These are phyloP conservation scores for Aphis gossypii DNA, from an alignment of 1,140 invertebrate genomes.

Conservation along the genomic window DNA sequence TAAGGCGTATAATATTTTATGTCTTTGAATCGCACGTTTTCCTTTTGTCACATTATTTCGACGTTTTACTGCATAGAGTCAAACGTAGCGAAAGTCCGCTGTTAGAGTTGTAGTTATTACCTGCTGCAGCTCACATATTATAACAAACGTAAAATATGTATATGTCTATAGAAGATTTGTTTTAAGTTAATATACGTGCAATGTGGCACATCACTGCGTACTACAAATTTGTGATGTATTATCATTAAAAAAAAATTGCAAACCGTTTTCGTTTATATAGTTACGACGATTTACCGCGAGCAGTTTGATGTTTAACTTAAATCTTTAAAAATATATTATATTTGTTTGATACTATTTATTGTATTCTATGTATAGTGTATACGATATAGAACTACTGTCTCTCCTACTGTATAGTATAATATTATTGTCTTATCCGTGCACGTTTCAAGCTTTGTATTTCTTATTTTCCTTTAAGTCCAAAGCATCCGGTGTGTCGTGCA, in stretches of 20 bases:
- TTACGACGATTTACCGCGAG: not conserved
- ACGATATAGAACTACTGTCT: not conserved
- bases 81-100: not conserved
- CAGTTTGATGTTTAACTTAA: not conserved
- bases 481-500: slow-evolving; percentile 24
- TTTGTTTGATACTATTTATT: not conserved
- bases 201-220: accelerated
- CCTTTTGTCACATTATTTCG: not conserved
- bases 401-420: not conserved
- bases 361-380: not conserved
- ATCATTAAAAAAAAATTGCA: not conserved
- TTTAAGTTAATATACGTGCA: not conserved
- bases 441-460: not conserved
- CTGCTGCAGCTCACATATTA: not conserved
- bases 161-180: not conserved
- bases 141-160: not conserved
- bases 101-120: not conserved
- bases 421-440: not conserved
- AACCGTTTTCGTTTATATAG: not conserved
- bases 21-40: not conserved
- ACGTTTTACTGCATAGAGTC: not conserved
- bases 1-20: not conserved
- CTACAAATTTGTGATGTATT: not conserved
- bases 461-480: not conserved
- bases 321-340: not conserved